Evolutionary conservation across 2,888 invertebrate species (phyloP).

Genomic region (Drosophila aldrichi): DNA sequence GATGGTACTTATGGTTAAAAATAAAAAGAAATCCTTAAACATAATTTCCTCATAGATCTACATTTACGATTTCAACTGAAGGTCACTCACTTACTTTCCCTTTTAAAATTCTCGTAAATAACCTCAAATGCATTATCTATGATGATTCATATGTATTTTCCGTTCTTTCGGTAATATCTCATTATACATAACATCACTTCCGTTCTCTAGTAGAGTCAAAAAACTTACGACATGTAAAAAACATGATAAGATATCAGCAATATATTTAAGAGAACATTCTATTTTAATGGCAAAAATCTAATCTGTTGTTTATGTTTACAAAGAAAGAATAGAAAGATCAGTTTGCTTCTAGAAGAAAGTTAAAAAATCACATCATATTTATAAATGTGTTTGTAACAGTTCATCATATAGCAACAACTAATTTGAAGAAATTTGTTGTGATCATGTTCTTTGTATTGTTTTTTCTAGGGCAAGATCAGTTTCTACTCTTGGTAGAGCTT

Average conservation of each 20-base stretch:
- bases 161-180: not conserved
- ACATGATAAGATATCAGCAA: slow-evolving; percentile 1
- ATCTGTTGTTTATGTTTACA: slow-evolving; percentile 1
- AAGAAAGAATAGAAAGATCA: not conserved
- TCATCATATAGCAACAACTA: not conserved
- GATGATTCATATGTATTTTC: not conserved
- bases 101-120: not conserved
- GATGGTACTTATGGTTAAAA: not conserved
- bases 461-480: not conserved
- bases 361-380: not conserved
- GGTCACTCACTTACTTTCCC: not conserved
- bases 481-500: not conserved
- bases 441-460: not conserved
- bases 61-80: too few relatives aligned
- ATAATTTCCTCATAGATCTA: not conserved
- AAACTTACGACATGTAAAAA: not conserved
- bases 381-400: not conserved
- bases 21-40: too few relatives aligned
- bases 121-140: not conserved
- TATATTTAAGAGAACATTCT: not conserved
- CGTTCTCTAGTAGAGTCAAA: not conserved
- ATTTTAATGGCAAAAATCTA: not conserved
- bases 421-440: not conserved
- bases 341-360: not conserved
- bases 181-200: not conserved